Evolutionary conservation across 2,113 vertebrate genomes (phyloP).

Genomic region (Physeter macrocephalus): DNA sequence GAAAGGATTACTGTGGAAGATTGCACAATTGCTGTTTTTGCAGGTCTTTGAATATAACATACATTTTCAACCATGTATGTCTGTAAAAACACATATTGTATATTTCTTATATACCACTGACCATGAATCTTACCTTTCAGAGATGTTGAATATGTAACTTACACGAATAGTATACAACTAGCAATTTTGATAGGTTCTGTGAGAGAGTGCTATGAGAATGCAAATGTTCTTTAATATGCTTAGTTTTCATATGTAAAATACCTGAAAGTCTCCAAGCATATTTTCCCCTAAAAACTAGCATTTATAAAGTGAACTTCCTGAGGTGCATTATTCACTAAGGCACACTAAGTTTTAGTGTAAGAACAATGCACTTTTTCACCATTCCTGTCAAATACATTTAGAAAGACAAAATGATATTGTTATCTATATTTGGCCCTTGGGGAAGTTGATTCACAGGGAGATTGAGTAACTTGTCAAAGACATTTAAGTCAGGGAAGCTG

Average conservation of each 20-base stretch:
- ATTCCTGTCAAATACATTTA: constrained; percentile 23
- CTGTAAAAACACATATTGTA: background rate
- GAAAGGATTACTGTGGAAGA: background rate
- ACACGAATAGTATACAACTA: background rate
- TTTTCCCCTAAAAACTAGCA: background rate
- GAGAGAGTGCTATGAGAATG: background rate
- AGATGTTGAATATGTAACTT: background rate
- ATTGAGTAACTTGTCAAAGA: constrained; percentile 38
- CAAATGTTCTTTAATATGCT: background rate
- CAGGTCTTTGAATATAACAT: background rate
- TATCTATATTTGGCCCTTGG: constrained; percentile 32
- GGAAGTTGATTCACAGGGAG: constrained; percentile 18
- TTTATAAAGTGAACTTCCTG: background rate
- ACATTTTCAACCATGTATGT: background rate
- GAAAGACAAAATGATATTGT: constrained; percentile 7
- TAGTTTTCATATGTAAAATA: background rate
- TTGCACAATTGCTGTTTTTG: background rate
- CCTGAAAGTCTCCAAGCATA: background rate
- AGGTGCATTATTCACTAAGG: background rate
- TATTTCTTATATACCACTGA: background rate
- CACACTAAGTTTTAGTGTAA: background rate
- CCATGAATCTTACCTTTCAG: background rate
- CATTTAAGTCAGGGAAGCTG: background rate
- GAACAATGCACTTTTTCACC: background rate
- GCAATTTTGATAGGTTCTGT: background rate